Base-by-base conservation (phyloP, 2,113 vertebrate genomes). In the Natator depressus region DNA sequence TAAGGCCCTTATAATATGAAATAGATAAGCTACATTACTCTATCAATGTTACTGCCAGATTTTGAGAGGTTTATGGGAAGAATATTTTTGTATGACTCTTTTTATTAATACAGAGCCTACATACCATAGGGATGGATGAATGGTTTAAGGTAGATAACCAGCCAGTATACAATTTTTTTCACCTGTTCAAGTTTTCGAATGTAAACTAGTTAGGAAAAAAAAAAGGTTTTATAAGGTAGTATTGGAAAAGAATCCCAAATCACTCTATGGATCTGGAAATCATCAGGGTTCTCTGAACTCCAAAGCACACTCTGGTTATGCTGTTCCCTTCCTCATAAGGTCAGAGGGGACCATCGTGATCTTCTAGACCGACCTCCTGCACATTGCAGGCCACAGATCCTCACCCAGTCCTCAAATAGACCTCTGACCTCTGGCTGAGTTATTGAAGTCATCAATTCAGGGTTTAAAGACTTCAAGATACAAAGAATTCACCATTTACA, bases 1-100 rank as follows among this genome's bases (percentile, higher is more conserved):
- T 82, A 88, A 84, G 82, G 55, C 51, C 90, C 93, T 84, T 82
- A 89, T 91, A 87, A 88, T 76, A 89, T 81, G 91, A 89, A 89
- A 80, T 16, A 62, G 84, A 75, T 84, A 6, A 1, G 17, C 35
- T 75, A 27, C 54, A 2, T 78, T 92, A 82, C 12, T 82, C 25
- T 93, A 42, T 91, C 85, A 82, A 62, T 86, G 47, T 81, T 86
- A 22, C 35, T 93, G 84, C 86, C 95, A 93, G 47, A 35, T 83
- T 81, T 51, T 35, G 83, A 89, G 69, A 27, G 54, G 81, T 94
- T 84, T 42, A 47, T n/a, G 57, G 8, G 22, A 5, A 84, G 72
- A n/a, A 50, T 51, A 51, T 38, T 85, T 84, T 50, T 51, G 49
- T 50, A 17, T 69, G 8, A 9, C 4, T 89, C 50, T 88, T 51